These are phyloP conservation scores for Pandemis cinnamomeana DNA, from an alignment of 2,888 invertebrate species.

Conservation along the genomic window DNA sequence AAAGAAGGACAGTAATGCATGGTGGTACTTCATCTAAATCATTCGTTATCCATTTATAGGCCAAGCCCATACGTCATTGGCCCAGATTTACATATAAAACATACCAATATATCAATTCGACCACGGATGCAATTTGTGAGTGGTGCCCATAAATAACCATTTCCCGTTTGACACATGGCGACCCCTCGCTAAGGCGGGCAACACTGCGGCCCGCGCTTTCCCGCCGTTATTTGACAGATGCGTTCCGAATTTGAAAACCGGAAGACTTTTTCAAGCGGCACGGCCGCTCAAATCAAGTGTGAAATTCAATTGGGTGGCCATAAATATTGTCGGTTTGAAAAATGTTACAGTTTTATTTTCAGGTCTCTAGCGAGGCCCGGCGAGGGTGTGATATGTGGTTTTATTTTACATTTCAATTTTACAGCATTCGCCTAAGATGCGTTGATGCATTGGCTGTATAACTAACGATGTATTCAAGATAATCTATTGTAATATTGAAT, in stretches of 20 bases:
- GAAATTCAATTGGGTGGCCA: conserved; percentile 81
- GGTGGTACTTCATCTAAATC: conserved; percentile 61
- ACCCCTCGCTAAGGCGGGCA: conserved; percentile 70
- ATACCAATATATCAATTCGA: conserved; percentile 82
- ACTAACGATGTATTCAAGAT: too few relatives aligned
- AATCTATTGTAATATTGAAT: too few relatives aligned
- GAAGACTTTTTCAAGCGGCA: conserved; percentile 71
- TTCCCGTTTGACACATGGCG: conserved; percentile 80
- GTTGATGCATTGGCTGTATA: too few relatives aligned
- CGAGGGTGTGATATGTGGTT: conserved; percentile 47
- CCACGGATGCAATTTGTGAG: conserved; percentile 83
- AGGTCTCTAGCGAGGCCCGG: neutral
- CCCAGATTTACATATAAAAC: conserved; percentile 83
- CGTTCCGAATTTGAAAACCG: conserved; percentile 73
- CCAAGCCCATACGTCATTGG: conserved; percentile 74
- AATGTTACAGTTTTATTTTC: conserved; percentile 61
- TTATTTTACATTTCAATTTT: neutral
- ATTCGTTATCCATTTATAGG: conserved; percentile 75
- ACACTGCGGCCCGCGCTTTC: conserved; percentile 69
- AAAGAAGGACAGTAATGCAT: conserved; percentile 33
- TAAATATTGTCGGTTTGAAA: conserved; percentile 75
- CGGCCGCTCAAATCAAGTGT: conserved; percentile 78
- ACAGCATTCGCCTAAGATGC: too few relatives aligned
- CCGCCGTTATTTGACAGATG: conserved; percentile 81
- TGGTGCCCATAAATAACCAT: conserved; percentile 82